phyloP scores from a whole-genome alignment of 2,113 vertebrate species.

The Leiothrix lutea region DNA sequence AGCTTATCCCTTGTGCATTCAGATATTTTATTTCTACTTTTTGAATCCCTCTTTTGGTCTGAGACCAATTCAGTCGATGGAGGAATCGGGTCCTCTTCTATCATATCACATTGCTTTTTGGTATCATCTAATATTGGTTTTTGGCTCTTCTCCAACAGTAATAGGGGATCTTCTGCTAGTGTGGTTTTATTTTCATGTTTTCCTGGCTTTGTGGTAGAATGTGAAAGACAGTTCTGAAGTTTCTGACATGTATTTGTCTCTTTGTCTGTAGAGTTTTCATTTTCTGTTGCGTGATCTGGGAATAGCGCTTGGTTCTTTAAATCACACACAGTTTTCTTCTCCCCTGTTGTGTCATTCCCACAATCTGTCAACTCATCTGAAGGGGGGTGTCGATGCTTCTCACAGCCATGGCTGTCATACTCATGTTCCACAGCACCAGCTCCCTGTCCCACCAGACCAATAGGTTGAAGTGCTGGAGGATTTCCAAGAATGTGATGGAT shows the following conservation, averaged over 20 bases:
- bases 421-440: neutral
- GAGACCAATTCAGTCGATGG: neutral
- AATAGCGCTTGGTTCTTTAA: neutral
- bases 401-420: neutral
- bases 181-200: neutral
- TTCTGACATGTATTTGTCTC: neutral
- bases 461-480: neutral
- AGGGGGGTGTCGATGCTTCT: neutral
- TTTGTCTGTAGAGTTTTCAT: neutral
- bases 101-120: neutral
- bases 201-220: neutral
- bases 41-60: neutral
- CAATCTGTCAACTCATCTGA: neutral
- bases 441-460: neutral
- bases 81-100: neutral
- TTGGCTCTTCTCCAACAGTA: neutral
- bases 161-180: neutral
- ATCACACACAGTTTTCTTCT: neutral
- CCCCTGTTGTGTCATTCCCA: neutral
- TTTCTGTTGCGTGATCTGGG: neutral
- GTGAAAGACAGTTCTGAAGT: neutral
- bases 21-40: neutral
- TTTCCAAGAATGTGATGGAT: neutral
- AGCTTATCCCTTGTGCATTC: neutral
- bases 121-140: neutral